These are phyloP conservation scores for Dolichomitus sp. DNA, from an alignment of 2,888 invertebrate species.

Conservation along the genomic window DNA sequence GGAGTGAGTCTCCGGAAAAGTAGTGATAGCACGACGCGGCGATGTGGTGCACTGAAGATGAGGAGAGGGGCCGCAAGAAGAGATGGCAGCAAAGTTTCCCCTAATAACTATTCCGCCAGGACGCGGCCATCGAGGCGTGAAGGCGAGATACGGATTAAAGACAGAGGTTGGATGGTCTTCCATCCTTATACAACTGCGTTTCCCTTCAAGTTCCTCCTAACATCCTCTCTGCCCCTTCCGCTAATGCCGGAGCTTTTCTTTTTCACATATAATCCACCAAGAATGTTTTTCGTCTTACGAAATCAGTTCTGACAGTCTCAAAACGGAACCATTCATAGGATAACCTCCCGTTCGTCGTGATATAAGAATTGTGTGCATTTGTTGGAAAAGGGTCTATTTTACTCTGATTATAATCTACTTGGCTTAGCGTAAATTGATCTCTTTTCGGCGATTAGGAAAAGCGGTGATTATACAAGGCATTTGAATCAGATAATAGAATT, in stretches of 20 bases:
- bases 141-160: conserved; percentile 83
- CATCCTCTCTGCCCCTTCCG: background rate
- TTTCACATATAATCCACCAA: conserved; percentile 1
- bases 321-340: background rate
- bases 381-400: background rate
- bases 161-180: conserved; percentile 72
- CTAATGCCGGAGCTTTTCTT: background rate
- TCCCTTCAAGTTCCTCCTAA: conserved; percentile 13
- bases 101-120: conserved; percentile 82
- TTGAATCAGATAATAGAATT: background rate
- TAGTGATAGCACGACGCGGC: conserved; percentile 40
- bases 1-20: conserved; percentile 68
- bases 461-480: background rate
- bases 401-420: background rate
- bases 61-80: conserved; percentile 37
- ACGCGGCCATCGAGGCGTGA: conserved; percentile 81
- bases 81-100: conserved; percentile 79
- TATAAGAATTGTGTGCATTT: background rate
- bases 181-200: conserved; percentile 49
- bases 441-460: background rate
- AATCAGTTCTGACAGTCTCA: conserved; percentile 13
- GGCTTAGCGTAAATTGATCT: background rate
- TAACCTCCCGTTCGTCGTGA: background rate
- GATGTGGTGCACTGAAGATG: conserved; percentile 54
- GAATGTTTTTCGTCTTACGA: conserved; percentile 29